Evolutionary conservation across 2,888 invertebrate species (phyloP).

Genomic region (Morinoia aosen): DNA sequence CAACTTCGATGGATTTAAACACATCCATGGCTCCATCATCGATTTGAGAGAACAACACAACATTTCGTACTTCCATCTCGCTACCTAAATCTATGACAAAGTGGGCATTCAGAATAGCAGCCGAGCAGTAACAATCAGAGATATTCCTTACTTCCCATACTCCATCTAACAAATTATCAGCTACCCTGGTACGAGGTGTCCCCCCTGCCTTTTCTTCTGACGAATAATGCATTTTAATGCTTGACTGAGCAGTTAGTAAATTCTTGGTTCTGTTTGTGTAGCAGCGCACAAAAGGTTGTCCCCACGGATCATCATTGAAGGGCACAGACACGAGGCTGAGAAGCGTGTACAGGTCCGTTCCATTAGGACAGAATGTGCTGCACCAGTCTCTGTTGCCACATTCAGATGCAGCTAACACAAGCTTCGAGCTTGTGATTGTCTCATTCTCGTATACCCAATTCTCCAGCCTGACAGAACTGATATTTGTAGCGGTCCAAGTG

Average conservation of each 20-base stretch:
- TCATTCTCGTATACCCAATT: not conserved
- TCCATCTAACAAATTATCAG: not conserved
- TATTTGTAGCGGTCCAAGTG: not conserved
- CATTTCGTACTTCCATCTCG: not conserved
- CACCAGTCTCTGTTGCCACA: not conserved
- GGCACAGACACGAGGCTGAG: not conserved
- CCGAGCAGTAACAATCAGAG: not conserved
- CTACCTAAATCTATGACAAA: not conserved
- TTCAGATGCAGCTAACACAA: not conserved
- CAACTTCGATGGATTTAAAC: not conserved
- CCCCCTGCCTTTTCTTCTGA: not conserved
- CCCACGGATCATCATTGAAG: not conserved
- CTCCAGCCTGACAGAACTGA: not conserved
- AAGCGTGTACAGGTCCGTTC: not conserved
- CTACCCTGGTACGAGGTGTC: not conserved
- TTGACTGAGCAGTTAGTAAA: slow-evolving; percentile 27
- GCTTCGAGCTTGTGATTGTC: not conserved
- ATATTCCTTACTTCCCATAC: not conserved
- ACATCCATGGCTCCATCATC: not conserved
- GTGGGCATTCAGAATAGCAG: not conserved
- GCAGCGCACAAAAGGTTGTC: not conserved
- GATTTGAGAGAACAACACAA: not conserved
- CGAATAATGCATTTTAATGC: not conserved
- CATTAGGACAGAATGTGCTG: not conserved
- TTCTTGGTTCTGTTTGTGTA: not conserved